Evolutionary conservation across 2,113 vertebrate genomes (phyloP).

Genomic region (Odontesthes bonariensis): DNA sequence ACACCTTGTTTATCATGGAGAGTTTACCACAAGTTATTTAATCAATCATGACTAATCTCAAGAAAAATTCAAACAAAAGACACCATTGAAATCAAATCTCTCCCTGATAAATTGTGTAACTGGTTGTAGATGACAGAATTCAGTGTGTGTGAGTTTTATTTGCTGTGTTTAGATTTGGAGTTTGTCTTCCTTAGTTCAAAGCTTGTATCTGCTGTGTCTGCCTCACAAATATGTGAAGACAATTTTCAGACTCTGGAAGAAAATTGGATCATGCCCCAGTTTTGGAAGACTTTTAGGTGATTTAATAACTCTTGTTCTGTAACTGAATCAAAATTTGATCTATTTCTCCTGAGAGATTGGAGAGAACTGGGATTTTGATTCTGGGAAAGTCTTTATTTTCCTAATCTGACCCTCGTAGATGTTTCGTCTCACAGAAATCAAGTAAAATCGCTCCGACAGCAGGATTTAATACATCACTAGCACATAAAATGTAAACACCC

Average conservation of each 20-base stretch:
- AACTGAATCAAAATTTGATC: slow-evolving; percentile 5
- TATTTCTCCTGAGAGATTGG: background rate
- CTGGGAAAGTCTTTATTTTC: too few species aligned
- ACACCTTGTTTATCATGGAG: slow-evolving; percentile 44
- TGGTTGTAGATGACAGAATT: background rate
- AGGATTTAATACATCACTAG: too few species aligned
- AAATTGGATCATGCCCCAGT: slow-evolving; percentile 54
- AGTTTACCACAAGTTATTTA: slow-evolving; percentile 1
- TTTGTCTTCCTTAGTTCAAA: slow-evolving; percentile 26
- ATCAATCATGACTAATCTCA: background rate
- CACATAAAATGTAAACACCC: too few species aligned
- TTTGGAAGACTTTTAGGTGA: slow-evolving; percentile 39
- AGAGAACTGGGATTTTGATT: too few species aligned
- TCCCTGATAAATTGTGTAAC: slow-evolving; percentile 41
- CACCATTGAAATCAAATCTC: background rate
- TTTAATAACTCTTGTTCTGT: background rate
- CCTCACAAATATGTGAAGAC: slow-evolving; percentile 16
- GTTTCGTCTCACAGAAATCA: background rate
- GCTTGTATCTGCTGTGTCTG: slow-evolving; percentile 44
- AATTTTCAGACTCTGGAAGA: slow-evolving; percentile 60
- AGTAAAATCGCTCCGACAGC: too few species aligned
- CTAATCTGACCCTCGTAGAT: background rate
- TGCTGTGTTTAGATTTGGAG: slow-evolving; percentile 56
- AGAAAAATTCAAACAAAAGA: too few species aligned
- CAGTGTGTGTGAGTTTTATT: slow-evolving; percentile 29